Conservation (phyloP, 2,113 vertebrate genomes). For the Mus spicilegus region DNA sequence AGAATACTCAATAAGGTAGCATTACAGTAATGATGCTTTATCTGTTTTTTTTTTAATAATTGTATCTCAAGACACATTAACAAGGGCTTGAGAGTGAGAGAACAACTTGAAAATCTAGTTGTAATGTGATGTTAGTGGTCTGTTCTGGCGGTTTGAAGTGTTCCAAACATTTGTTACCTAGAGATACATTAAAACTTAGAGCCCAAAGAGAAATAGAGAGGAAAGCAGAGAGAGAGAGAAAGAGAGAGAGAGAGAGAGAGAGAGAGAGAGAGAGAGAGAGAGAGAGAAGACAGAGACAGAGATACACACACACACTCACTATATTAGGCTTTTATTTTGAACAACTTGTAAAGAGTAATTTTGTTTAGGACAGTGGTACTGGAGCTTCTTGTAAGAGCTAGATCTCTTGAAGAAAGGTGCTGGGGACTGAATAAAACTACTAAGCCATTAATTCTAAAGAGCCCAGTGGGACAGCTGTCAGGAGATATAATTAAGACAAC, state of each 20-base stretch:
- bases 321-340: not conserved
- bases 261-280: too few relatives aligned
- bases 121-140: conserved; percentile 45
- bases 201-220: not conserved
- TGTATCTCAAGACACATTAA: conserved; percentile 27
- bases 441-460: conserved; percentile 43
- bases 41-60: not conserved
- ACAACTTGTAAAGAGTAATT: conserved; percentile 37
- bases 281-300: not conserved
- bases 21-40: not conserved
- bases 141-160: not conserved
- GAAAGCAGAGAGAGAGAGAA: not conserved
- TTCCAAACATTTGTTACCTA: conserved; percentile 25
- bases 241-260: too few relatives aligned
- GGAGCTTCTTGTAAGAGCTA: not conserved
- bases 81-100: not conserved
- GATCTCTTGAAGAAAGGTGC: not conserved
- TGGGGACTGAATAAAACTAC: not conserved
- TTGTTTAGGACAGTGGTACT: not conserved
- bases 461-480: not conserved
- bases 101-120: conserved; percentile 37
- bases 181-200: conserved; percentile 16
- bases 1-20: not conserved
- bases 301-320: not conserved
- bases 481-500: conserved; percentile 40